Evolutionary conservation across 2,797 vertebrate genomes (phyloP).

Genomic region (Pseudomugil gertrudae): DNA sequence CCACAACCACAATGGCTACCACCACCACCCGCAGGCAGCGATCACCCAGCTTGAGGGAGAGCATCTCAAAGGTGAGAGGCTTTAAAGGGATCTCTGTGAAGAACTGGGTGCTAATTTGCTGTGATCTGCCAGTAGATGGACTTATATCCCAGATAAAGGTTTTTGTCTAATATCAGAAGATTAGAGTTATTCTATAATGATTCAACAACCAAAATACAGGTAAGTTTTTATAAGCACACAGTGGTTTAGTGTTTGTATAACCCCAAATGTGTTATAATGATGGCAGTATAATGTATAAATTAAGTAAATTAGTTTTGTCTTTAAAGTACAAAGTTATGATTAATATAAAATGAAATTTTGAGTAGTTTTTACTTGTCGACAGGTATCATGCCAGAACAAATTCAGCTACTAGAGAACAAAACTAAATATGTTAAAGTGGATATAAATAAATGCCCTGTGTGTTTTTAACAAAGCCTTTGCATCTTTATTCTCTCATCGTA

Average conservation of each 20-base stretch:
- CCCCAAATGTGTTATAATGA: neutral
- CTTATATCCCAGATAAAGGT: neutral
- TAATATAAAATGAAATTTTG: neutral
- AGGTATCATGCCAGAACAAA: neutral
- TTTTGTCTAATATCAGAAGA: slow-evolving; percentile 1
- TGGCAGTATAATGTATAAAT: neutral
- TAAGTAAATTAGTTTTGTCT: neutral
- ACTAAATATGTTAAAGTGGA: no score
- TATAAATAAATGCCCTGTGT: neutral
- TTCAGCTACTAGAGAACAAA: neutral
- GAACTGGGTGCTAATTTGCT: slow-evolving; percentile 13
- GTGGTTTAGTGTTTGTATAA: neutral
- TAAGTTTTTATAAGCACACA: neutral
- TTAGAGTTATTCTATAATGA: neutral
- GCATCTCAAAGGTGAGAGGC: slow-evolving; percentile 87
- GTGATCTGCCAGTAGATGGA: slow-evolving; percentile 18
- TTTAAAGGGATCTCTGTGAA: slow-evolving; percentile 8
- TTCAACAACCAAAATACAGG: neutral
- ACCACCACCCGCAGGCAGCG: slow-evolving; percentile 94
- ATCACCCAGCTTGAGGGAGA: slow-evolving; percentile 92
- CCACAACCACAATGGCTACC: slow-evolving; percentile 95
- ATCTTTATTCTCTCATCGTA: neutral
- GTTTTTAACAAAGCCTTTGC: neutral
- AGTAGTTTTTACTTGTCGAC: neutral
- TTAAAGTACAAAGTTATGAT: neutral